Conservation (phyloP, 2,888 invertebrate species). For the Melangyna quadrimaculata region DNA sequence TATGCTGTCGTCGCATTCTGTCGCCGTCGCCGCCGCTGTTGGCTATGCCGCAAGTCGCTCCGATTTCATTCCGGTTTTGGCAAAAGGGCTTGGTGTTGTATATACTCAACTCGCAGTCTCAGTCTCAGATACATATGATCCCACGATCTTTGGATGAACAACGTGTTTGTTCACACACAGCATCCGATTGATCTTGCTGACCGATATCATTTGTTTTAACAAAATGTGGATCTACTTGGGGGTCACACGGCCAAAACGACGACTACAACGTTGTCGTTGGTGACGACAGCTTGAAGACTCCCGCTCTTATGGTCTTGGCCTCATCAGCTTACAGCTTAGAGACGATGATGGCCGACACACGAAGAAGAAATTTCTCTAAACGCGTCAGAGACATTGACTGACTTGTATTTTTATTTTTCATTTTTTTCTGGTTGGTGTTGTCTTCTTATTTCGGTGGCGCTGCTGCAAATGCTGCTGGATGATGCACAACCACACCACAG, state of each 20-base stretch:
- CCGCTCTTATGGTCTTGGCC: constrained; percentile 21
- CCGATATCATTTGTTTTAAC: constrained; percentile 72
- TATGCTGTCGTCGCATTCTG: constrained; percentile 17
- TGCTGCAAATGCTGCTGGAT: constrained; percentile 32
- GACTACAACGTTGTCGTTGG: constrained; percentile 12
- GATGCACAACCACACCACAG: constrained; percentile 4
- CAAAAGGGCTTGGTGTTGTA: constrained; percentile 34
- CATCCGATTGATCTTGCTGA: constrained; percentile 70
- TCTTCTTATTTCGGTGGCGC: constrained; percentile 21
- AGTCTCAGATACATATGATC: constrained; percentile 46
- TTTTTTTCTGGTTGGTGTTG: not conserved
- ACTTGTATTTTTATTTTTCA: constrained; percentile 43
- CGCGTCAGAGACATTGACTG: constrained; percentile 68
- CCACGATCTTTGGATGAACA: constrained; percentile 63
- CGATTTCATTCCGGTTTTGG: constrained; percentile 57
- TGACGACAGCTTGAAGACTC: constrained; percentile 65
- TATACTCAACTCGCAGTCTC: too few species aligned
- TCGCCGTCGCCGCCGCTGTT: not conserved
- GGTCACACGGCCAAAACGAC: constrained; percentile 63
- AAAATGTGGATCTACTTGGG: constrained; percentile 69
- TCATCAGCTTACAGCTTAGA: not conserved
- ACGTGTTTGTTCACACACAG: constrained; percentile 69
- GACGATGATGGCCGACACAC: not conserved
- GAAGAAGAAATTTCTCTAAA: constrained; percentile 34
- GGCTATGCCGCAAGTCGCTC: not conserved